phyloP scores from a whole-genome alignment of 2,888 invertebrate species.

The Aradus depressus region DNA sequence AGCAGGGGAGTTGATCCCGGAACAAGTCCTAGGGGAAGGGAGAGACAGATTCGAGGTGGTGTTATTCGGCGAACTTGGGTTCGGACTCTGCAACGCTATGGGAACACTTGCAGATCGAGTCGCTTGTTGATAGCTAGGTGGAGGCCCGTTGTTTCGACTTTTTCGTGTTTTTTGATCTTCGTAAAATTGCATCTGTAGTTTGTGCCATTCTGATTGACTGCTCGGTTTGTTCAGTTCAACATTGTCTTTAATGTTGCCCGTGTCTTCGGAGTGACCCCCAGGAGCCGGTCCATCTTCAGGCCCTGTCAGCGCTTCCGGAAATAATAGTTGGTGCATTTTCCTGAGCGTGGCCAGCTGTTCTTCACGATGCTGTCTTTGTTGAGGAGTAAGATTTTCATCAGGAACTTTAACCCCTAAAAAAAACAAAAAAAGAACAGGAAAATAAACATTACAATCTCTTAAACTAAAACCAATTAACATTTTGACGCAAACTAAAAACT shows the following conservation, averaged over 20 bases:
- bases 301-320: slow-evolving; percentile 47
- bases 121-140: slow-evolving; percentile 64
- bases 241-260: slow-evolving; percentile 33
- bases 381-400: slow-evolving; percentile 91
- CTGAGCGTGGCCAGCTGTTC: slow-evolving; percentile 81
- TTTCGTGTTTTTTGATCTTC: slow-evolving; percentile 57
- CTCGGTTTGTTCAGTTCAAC: slow-evolving; percentile 28
- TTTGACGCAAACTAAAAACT: no score
- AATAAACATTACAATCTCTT: no score
- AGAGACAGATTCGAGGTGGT: slow-evolving; percentile 57
- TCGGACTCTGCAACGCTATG: slow-evolving; percentile 60
- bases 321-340: slow-evolving; percentile 86
- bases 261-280: slow-evolving; percentile 30
- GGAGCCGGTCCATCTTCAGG: slow-evolving; percentile 17
- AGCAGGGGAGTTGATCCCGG: slow-evolving; percentile 57
- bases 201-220: slow-evolving; percentile 59
- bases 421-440: slow-evolving; percentile 12
- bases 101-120: slow-evolving; percentile 62
- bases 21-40: slow-evolving; percentile 60
- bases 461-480: no score
- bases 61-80: slow-evolving; percentile 57
- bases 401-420: slow-evolving; percentile 70
- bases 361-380: slow-evolving; percentile 87
- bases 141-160: slow-evolving; percentile 51
- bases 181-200: slow-evolving; percentile 76